Conservation (phyloP, 2,113 vertebrate genomes). For the Entelurus aequoreus region DNA sequence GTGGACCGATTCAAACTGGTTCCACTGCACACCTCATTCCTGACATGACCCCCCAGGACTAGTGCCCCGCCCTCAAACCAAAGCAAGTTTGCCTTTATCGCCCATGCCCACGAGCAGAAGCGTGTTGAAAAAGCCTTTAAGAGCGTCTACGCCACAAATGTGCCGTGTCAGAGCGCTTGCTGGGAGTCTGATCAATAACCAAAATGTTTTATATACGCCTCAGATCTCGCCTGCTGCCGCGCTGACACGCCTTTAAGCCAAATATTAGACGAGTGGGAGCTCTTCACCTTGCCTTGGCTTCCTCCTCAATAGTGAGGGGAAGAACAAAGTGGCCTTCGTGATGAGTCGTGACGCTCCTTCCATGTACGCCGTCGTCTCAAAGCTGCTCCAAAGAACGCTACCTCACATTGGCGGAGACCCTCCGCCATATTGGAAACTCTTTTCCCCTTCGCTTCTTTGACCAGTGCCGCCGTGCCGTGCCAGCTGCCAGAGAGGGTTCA, state of each 20-base stretch:
- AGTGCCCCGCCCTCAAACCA: constrained; percentile 39
- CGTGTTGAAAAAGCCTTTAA: constrained; percentile 46
- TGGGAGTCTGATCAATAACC: constrained; percentile 56
- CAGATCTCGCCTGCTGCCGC: constrained; percentile 35
- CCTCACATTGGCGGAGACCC: constrained; percentile 65
- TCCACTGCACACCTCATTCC: neutral
- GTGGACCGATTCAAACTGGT: too few relatives aligned
- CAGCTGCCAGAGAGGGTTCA: constrained; percentile 38
- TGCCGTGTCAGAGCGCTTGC: constrained; percentile 9
- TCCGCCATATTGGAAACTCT: constrained; percentile 14
- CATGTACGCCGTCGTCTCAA: constrained; percentile 35
- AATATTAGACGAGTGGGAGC: constrained; percentile 18
- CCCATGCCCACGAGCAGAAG: constrained; percentile 27
- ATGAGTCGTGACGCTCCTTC: constrained; percentile 40
- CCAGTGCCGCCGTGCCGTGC: constrained; percentile 48
- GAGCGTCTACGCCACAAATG: constrained; percentile 5
- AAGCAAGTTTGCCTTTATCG: constrained; percentile 51
- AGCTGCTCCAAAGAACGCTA: constrained; percentile 71
- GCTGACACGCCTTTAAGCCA: constrained; percentile 31
- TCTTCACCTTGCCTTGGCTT: constrained; percentile 41
- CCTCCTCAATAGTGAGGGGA: constrained; percentile 43
- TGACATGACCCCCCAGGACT: neutral
- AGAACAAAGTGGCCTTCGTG: constrained; percentile 51
- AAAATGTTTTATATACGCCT: constrained; percentile 53
- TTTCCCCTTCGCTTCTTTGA: constrained; percentile 12